Base-by-base conservation (phyloP, 2,888 invertebrate species). In the Eumacrocentrus americanus region DNA sequence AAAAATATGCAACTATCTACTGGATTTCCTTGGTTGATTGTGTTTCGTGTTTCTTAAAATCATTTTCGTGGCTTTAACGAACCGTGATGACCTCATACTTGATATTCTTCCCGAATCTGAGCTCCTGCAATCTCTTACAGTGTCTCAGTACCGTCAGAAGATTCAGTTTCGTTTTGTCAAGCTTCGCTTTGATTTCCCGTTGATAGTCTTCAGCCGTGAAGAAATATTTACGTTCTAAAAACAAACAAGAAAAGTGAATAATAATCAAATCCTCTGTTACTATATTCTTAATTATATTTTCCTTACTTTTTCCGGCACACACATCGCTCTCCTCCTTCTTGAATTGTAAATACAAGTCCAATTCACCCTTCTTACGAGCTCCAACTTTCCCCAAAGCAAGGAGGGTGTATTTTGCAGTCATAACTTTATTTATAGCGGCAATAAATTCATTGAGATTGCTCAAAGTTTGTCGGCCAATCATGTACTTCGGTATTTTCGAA, bases 161-260 rank as follows among this genome's bases (percentile, higher is more conserved):
- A 65, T 76, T 80, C 16, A 79, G 66, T 63, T 76, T 79, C 0
- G 68, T 69, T 63, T 76, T 80, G 42, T 78, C 75, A 25, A 80
- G 38, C 56, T 79, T 79, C 1, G 58, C 40, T 40, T 76, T 72
- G 0, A 69, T 74, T 11, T 72, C 71, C 16, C 55, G 71, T 29
- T 72, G 60, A 61, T 74, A 79, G 72, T 80, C 80, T 18, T 74
- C 72, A 1, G 64, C 68, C 0, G 72, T 78, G 50, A 80, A 80
- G 47, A 77, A 80, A 29, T 73, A 72, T 11, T 70, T 54, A 9
- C 66, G 64, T 52, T 72, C 80, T 79, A 61, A 54, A 74, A 74
- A 11, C 25, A 56, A 53, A 55, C 54, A 48, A 22, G 9, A 35
- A 38, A 59, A 44, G 42, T 14, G 60, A 44, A 22, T 25, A 60